These are phyloP conservation scores for Heliconius charithonia DNA, from an alignment of 2,888 invertebrate species.

Conservation along the genomic window DNA sequence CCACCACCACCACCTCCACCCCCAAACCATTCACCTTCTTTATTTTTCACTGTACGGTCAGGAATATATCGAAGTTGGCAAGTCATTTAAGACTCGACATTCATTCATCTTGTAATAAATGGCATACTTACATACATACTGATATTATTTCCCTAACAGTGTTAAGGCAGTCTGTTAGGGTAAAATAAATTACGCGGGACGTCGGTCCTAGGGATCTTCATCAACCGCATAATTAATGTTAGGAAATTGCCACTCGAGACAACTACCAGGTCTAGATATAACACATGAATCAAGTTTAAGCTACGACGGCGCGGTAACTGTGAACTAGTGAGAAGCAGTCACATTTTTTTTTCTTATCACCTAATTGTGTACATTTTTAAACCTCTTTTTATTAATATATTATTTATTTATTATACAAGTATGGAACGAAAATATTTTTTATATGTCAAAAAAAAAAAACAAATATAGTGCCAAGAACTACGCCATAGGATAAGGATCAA, in stretches of 20 bases:
- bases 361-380: neutral
- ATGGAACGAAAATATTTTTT: too few relatives aligned
- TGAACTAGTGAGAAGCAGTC: neutral
- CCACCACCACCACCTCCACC: too few relatives aligned
- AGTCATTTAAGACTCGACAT: neutral
- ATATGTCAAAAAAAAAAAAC: too few relatives aligned
- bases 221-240: constrained; percentile 73
- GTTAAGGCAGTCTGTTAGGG: constrained; percentile 40
- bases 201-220: constrained; percentile 66
- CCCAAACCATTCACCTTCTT: too few relatives aligned
- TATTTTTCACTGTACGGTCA: neutral
- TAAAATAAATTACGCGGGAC: constrained; percentile 65
- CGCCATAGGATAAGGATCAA: too few relatives aligned
- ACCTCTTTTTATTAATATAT: neutral
- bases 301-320: neutral
- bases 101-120: constrained; percentile 2
- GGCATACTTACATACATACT: constrained; percentile 15
- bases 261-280: constrained; percentile 49
- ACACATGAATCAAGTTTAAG: constrained; percentile 14
- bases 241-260: constrained; percentile 71
- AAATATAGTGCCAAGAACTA: too few relatives aligned
- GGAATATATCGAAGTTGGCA: neutral
- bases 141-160: constrained; percentile 37
- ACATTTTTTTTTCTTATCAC: neutral
- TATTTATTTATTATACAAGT: too few relatives aligned